phyloP scores from a whole-genome alignment of 2,888 invertebrate genomes.

The Eilema depressum region DNA sequence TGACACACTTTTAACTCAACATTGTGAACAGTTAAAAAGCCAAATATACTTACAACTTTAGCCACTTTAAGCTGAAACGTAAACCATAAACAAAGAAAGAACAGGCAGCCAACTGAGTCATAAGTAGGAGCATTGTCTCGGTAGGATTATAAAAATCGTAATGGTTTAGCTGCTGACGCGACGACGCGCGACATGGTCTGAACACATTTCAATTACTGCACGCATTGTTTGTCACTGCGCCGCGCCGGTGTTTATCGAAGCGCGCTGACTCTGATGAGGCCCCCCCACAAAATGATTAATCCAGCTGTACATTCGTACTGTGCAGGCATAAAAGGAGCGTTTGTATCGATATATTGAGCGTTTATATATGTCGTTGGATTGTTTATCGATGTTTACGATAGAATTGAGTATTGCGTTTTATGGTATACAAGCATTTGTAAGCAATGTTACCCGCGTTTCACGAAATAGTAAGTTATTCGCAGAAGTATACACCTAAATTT shows the following conservation, averaged over 20 bases:
- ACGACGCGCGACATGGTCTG: conserved; percentile 60
- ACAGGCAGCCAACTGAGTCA: conserved; percentile 62
- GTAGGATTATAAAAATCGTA: conserved; percentile 76
- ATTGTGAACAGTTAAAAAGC: background rate
- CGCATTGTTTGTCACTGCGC: conserved; percentile 64
- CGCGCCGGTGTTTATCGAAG: conserved; percentile 44
- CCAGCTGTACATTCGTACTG: conserved; percentile 22
- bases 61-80: conserved; percentile 24
- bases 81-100: conserved; percentile 49
- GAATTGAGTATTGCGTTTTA: background rate
- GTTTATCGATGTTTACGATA: background rate
- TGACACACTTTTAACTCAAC: conserved; percentile 10
- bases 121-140: conserved; percentile 70
- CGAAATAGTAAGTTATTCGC: background rate
- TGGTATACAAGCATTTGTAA: background rate
- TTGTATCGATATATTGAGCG: background rate
- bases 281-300: conserved; percentile 50
- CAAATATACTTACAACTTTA: conserved; percentile 3
- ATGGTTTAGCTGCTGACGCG: conserved; percentile 67
- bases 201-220: conserved; percentile 77
- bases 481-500: background rate
- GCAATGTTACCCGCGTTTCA: background rate
- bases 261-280: conserved; percentile 49
- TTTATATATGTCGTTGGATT: background rate
- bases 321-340: background rate